These are phyloP conservation scores for Entelurus aequoreus DNA, from an alignment of 2,113 vertebrate species.

Conservation along the genomic window DNA sequence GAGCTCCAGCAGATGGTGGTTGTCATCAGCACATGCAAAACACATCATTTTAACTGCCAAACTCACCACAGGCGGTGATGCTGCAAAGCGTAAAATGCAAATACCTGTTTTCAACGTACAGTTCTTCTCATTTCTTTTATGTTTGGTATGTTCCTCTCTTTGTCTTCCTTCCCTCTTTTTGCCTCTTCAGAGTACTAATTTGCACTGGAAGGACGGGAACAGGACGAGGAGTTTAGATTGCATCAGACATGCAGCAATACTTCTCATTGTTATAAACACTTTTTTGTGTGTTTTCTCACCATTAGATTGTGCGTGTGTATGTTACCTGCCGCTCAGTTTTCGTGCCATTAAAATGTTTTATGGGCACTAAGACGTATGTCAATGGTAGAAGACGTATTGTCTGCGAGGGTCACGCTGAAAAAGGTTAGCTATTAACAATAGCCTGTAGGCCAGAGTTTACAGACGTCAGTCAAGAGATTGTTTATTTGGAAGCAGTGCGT, in stretches of 20 bases:
- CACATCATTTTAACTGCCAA: not conserved
- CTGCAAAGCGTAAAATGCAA: conserved; percentile 27
- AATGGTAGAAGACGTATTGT: not conserved
- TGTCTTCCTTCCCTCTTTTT: not conserved
- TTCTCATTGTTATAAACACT: not conserved
- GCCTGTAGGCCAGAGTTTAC: conserved; percentile 7
- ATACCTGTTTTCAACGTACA: conserved; percentile 4
- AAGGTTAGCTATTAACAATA: conserved; percentile 10
- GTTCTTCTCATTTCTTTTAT: conserved; percentile 24
- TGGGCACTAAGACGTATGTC: not conserved
- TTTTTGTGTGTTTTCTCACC: too few relatives aligned
- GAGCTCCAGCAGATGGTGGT: not conserved
- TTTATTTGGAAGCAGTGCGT: not conserved
- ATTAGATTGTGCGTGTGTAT: too few relatives aligned
- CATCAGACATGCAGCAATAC: conserved; percentile 16
- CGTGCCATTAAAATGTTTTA: not conserved
- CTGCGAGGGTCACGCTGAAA: not conserved
- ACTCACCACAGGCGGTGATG: not conserved
- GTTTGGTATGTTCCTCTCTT: conserved; percentile 6
- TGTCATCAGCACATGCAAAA: not conserved
- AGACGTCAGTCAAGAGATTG: not conserved
- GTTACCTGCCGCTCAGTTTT: not conserved
- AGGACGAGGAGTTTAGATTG: conserved; percentile 39
- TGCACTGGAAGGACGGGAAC: conserved; percentile 22
- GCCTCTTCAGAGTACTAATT: conserved; percentile 18